phyloP scores from a whole-genome alignment of 2,113 vertebrate species.

The Hippocampus zosterae region DNA sequence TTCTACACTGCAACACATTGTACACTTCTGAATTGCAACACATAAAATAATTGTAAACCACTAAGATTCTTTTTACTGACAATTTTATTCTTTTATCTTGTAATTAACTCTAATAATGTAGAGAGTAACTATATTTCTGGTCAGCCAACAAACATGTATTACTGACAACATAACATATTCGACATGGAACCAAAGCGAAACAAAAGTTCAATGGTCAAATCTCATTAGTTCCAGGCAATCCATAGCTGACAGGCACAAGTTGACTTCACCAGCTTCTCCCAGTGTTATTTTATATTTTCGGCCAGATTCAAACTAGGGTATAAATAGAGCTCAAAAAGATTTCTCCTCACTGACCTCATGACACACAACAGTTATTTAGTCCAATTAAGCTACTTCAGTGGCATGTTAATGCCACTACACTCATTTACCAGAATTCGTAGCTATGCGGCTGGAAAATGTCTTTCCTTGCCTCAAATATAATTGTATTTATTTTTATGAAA shows the following conservation, averaged over 20 bases:
- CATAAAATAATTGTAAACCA: no score
- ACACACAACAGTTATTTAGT: slow-evolving; percentile 42
- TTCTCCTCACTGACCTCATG: slow-evolving; percentile 35
- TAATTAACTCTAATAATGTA: background rate
- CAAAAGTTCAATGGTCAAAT: background rate
- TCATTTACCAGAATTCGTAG: slow-evolving; percentile 13
- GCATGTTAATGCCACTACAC: slow-evolving; percentile 39
- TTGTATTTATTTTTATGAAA: background rate
- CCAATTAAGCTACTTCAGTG: slow-evolving; percentile 41
- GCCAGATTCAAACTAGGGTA: background rate
- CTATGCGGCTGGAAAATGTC: slow-evolving; percentile 33
- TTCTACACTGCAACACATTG: no score
- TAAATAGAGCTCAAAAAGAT: slow-evolving; percentile 12
- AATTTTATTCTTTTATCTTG: background rate
- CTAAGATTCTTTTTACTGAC: background rate
- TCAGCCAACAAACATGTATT: no score
- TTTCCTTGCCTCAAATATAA: background rate
- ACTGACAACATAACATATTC: background rate
- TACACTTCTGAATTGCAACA: no score
- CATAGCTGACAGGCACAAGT: no score
- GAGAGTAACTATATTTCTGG: background rate
- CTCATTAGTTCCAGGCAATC: background rate
- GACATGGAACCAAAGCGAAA: background rate
- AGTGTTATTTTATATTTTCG: background rate
- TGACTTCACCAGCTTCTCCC: background rate